Evolutionary conservation across 2,888 invertebrate genomes (phyloP), one percentile per base, ranked within the genome.

Genomic region (Elysia crispata): DNA sequence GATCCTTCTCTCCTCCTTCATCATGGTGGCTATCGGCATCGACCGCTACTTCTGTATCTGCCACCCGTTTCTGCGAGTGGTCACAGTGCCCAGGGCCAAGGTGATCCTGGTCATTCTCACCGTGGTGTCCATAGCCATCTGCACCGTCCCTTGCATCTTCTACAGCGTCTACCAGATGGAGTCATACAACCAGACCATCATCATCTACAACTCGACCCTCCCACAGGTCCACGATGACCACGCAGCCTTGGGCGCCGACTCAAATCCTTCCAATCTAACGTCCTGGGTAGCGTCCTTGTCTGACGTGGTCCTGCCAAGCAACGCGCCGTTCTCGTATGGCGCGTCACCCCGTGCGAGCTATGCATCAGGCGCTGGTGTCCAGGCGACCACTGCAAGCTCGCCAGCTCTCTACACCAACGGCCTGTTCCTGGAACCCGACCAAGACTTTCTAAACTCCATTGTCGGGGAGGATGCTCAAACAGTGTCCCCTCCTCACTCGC

Each of bases 21-120:
- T 91, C 67, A 91, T 91, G 89, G 88, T 86, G 23, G 90, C 85
- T 13, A 89, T 89, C 25, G 89, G 88, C 31, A 82, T 89, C 3
- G 89, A 91, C 77, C 83, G 91, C 15, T 91, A 90, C 83, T 83
- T 90, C 54, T 90, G 89, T 85, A 91, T 91, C 72, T 91, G 90
- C 75, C 90, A 90, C 70, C 91, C 91, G 3, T 90, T 91, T 73
- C 84, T 88, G 30, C 88, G 87, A 41, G 83, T 87, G 15, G 82
- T 91, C 54, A 90, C 85, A 41, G 84, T 86, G 15, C 82, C 84
- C 64, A 76, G 87, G 23, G 88, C 89, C 5, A 85, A 87, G 78
- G 62, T 84, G n/a, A 76, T 85, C 18, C 85, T 87, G 1, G 49
- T 86, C 23, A 80, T 84, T 64, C 80, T 89, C 57, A 81, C 84